phyloP scores from a whole-genome alignment of 1,140 invertebrate genomes.

The Brachionus koreanus region DNA sequence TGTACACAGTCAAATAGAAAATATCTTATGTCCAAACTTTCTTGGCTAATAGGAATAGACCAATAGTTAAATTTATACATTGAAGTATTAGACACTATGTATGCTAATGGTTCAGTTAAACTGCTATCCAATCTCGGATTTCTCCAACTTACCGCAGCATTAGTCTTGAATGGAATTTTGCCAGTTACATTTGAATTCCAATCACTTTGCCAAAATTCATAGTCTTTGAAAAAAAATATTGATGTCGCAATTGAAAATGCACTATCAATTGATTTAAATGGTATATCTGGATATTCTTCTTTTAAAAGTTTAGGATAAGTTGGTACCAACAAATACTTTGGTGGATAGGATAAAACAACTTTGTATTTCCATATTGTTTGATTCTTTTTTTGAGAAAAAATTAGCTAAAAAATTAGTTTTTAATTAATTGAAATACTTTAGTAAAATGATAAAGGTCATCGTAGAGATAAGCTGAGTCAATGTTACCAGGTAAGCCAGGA shows the following conservation, averaged over 20 bases:
- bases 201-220: slow-evolving; percentile 44
- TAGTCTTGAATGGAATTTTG: slow-evolving; percentile 39
- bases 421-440: neutral
- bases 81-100: slow-evolving; percentile 28
- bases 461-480: slow-evolving; percentile 20
- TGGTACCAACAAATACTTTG: slow-evolving; percentile 30
- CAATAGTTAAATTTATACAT: slow-evolving; percentile 44
- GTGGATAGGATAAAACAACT: slow-evolving; percentile 36
- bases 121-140: slow-evolving; percentile 32
- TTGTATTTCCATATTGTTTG: slow-evolving; percentile 41
- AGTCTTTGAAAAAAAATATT: slow-evolving; percentile 44
- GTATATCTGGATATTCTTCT: slow-evolving; percentile 40
- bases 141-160: slow-evolving; percentile 41
- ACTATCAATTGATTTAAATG: slow-evolving; percentile 41
- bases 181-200: slow-evolving; percentile 44
- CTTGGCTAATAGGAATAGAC: slow-evolving; percentile 32
- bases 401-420: neutral
- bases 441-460: slow-evolving; percentile 41
- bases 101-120: slow-evolving; percentile 41
- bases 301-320: slow-evolving; percentile 33
- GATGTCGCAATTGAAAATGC: slow-evolving; percentile 43
- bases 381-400: slow-evolving; percentile 1
- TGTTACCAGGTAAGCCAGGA: slow-evolving; percentile 12
- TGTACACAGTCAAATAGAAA: slow-evolving; percentile 44
- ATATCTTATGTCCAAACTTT: slow-evolving; percentile 38